phyloP scores from a whole-genome alignment of 64 coral and sea anemone species.

The Stichodactyla mertensii region DNA sequence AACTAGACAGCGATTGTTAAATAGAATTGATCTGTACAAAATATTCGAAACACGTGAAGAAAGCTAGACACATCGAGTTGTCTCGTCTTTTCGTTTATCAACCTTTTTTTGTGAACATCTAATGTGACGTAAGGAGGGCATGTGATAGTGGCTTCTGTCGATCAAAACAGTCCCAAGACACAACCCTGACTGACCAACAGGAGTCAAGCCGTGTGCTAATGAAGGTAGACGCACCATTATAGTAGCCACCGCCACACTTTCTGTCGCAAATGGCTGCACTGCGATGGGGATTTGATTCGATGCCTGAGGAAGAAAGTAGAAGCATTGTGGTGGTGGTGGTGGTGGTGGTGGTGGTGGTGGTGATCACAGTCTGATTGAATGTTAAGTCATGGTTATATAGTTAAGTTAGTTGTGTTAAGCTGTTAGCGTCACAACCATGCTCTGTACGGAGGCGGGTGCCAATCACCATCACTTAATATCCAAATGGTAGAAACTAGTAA shows the following conservation, averaged over 20 bases:
- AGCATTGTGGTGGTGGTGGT: background rate
- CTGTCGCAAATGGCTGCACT: conserved; percentile 39
- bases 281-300: conserved; percentile 12
- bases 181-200: conserved; percentile 70
- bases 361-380: background rate
- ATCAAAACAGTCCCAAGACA: conserved; percentile 59
- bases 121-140: background rate
- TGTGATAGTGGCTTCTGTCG: background rate
- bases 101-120: background rate
- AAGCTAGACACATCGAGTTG: background rate
- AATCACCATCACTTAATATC: no score
- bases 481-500: no score
- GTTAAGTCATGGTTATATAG: no score
- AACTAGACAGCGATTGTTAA: background rate
- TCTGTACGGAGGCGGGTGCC: no score
- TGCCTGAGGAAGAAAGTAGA: conserved; percentile 23
- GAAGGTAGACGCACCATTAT: conserved; percentile 62
- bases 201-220: conserved; percentile 40
- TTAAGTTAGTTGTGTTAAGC: no score
- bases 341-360: background rate
- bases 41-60: background rate
- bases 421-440: no score
- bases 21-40: background rate
- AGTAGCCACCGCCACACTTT: conserved; percentile 33
- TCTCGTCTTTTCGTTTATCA: background rate